phyloP scores from a whole-genome alignment of 2,797 vertebrate species.

The Pseudotriccus pelzelni region DNA sequence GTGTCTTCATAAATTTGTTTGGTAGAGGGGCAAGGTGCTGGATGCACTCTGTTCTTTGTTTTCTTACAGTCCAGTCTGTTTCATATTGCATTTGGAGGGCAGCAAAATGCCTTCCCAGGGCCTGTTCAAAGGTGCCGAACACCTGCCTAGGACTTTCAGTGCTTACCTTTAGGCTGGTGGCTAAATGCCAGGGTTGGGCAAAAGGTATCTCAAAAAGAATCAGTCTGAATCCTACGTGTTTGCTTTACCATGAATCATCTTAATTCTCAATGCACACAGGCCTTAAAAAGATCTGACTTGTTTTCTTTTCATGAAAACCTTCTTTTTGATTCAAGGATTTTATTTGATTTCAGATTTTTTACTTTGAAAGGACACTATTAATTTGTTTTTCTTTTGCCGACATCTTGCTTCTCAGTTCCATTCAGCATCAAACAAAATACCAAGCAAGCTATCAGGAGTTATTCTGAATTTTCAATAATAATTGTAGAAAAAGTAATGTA shows the following conservation, averaged over 20 bases:
- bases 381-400: neutral
- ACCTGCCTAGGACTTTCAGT: neutral
- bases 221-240: neutral
- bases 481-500: neutral
- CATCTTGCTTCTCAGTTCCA: neutral
- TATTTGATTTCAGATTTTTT: constrained; percentile 31
- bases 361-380: constrained; percentile 4
- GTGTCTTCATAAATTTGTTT: neutral
- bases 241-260: neutral
- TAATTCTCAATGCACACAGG: neutral
- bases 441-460: constrained; percentile 1
- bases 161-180: neutral
- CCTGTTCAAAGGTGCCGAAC: neutral
- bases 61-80: neutral
- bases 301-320: neutral
- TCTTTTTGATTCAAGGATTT: constrained; percentile 6
- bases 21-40: neutral
- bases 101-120: neutral
- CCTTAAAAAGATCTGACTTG: neutral
- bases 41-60: neutral
- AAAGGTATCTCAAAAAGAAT: neutral
- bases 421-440: neutral
- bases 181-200: neutral
- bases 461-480: constrained; percentile 1
- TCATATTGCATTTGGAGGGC: neutral